Percentiles rank a stretch among this genome's conserved stretches.
These are phyloP conservation scores for Halichoeres trimaculatus DNA, from an alignment of 2,113 vertebrate species.

Conservation along the genomic window DNA sequence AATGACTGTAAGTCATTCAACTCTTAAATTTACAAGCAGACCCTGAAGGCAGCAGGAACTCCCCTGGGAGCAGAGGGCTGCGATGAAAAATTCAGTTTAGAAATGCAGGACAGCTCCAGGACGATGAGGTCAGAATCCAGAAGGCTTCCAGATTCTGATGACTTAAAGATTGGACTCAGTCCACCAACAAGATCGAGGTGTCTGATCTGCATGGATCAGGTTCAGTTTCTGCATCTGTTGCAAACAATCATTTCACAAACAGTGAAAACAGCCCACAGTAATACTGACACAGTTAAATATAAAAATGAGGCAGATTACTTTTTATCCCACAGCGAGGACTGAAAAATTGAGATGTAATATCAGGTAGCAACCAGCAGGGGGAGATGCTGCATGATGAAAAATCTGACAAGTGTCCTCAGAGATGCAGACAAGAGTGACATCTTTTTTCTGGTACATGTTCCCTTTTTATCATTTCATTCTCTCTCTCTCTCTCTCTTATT, in stretches of 20 bases:
- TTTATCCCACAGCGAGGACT: background rate
- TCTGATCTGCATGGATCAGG: background rate
- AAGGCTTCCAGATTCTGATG: too few species aligned
- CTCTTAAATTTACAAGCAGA: background rate
- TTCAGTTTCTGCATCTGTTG: background rate
- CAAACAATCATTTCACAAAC: background rate
- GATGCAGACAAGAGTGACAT: too few species aligned
- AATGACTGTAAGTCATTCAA: background rate
- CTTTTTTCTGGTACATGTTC: too few species aligned
- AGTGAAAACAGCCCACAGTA: background rate
- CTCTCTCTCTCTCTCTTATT: too few species aligned
- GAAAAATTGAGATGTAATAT: background rate
- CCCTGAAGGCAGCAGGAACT: slow-evolving; percentile 32
- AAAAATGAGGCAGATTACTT: background rate
- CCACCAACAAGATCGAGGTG: background rate
- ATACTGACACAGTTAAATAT: background rate
- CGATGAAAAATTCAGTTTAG: background rate
- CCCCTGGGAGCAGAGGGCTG: slow-evolving; percentile 10
- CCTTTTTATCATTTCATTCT: background rate
- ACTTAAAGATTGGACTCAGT: background rate
- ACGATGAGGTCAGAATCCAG: background rate
- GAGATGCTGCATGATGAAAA: background rate
- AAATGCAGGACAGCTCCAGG: too few species aligned
- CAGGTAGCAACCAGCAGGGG: slow-evolving; percentile 29
- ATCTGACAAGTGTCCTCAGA: background rate